phyloP scores from a whole-genome alignment of 2,113 vertebrate species.

The Ophiodon elongatus region DNA sequence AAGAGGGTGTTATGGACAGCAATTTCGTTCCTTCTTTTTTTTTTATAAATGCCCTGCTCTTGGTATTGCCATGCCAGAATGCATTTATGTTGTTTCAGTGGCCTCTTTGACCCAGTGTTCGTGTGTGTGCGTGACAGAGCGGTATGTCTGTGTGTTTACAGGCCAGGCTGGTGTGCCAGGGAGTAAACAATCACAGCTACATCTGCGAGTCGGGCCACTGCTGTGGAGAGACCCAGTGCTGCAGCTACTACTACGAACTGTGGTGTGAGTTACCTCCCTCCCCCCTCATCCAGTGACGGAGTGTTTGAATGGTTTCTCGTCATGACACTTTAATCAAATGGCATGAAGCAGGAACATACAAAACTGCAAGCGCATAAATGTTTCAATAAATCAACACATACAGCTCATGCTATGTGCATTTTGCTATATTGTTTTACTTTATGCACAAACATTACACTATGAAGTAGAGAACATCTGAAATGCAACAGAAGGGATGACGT shows the following conservation, averaged over 20 bases:
- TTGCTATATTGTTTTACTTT: background rate
- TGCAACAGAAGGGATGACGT: background rate
- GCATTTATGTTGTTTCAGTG: background rate
- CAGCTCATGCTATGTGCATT: background rate
- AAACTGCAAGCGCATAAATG: background rate
- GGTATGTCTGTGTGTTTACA: constrained; percentile 70
- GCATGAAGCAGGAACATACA: background rate
- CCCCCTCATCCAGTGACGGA: background rate
- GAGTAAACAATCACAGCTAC: constrained; percentile 94
- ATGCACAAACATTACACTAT: background rate
- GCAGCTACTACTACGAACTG: constrained; percentile 96
- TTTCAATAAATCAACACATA: background rate
- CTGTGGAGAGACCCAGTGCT: constrained; percentile 95
- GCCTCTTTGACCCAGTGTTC: background rate
- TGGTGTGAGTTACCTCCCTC: constrained; percentile 91
- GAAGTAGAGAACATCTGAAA: background rate
- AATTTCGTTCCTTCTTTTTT: background rate
- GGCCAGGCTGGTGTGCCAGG: constrained; percentile 90
- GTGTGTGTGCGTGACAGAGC: background rate
- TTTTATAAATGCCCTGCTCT: background rate
- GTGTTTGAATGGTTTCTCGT: background rate
- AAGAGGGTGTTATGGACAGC: background rate
- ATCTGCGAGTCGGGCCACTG: constrained; percentile 94
- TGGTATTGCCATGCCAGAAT: background rate
- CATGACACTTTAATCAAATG: background rate